Percentiles rank a stretch among this genome's conserved stretches.
Conservation (phyloP, 2,888 invertebrate species). For the Epicampocera succincta region DNA sequence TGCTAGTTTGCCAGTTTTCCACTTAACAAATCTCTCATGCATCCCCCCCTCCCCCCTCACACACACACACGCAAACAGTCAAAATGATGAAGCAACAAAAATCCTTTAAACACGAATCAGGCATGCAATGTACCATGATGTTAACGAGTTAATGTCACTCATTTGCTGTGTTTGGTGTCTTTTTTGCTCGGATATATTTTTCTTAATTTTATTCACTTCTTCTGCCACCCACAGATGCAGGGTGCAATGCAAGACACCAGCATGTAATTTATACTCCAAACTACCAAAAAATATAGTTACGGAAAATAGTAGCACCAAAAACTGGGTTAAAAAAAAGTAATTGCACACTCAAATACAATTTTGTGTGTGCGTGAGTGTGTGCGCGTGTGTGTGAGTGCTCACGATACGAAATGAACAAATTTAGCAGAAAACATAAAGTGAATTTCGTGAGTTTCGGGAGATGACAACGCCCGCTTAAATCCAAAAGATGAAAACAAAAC, state of each 20-base stretch:
- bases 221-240: slow-evolving; percentile 7
- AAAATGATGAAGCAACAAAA: slow-evolving; percentile 18
- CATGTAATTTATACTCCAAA: slow-evolving; percentile 58
- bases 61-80: neutral
- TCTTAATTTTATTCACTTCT: slow-evolving; percentile 7
- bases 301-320: slow-evolving; percentile 4
- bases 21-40: slow-evolving; percentile 14
- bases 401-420: slow-evolving; percentile 47
- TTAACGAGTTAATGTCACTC: slow-evolving; percentile 69
- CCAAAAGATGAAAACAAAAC: slow-evolving; percentile 38
- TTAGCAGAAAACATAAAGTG: slow-evolving; percentile 56
- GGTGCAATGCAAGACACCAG: slow-evolving; percentile 42
- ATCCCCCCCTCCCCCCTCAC: too few relatives aligned
- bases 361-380: neutral
- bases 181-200: slow-evolving; percentile 21
- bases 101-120: slow-evolving; percentile 47
- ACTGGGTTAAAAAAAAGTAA: slow-evolving; percentile 64
- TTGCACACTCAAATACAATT: slow-evolving; percentile 12
- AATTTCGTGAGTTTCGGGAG: slow-evolving; percentile 56
- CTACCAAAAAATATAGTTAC: slow-evolving; percentile 22
- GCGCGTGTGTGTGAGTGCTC: neutral
- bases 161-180: slow-evolving; percentile 45
- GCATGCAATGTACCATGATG: slow-evolving; percentile 61
- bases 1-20: neutral
- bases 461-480: slow-evolving; percentile 59